Evolutionary conservation across 2,888 invertebrate species (phyloP), one percentile per base, ranked within the genome.

Genomic region (Escarpia spicata): DNA sequence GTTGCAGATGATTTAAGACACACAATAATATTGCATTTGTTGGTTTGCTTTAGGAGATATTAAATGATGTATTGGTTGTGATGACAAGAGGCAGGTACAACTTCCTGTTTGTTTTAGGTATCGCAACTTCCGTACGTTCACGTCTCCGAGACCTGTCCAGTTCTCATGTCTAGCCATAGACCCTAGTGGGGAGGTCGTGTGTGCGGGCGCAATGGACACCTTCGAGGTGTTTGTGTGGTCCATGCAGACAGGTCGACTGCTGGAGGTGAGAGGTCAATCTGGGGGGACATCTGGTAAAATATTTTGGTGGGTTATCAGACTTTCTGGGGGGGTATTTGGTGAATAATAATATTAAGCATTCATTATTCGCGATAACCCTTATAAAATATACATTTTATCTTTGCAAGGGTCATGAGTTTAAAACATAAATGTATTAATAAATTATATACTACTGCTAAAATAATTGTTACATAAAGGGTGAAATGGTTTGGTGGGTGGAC

Each of bases 171-270:
- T 99, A 0, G 98, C 98, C 0, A 97, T 99, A 15, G 99, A 99
- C 96, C 97, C 97, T 3, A 98, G 98, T 95, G 98, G 98, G 31
- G 99, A 99, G 96, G 97, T 99, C 94, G 98, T 99, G 90, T 98
- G 98, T 26, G 99, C 99, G 8, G 99, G 99, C 0, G 98, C 98
- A 0, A 98, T 98, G 95, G 99, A 99, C 96, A 97, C 98, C 45
- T 99, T 99, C 97, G 98, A 99, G 95, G 98, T 99, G 94, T 99
- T 98, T 97, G 97, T 99, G 43, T 99, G 99, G 99, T 99, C 99
- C 8, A 97, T 99, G 95, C 98, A 99, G 97, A 98, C 98, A 91
- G 99, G 99, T 2, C 97, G 98, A 94, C 97, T 99, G 1, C 96
- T 99, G 44, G 99, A 99, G 97, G 98, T 98, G 94, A 95, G 93